phyloP scores from a whole-genome alignment of 2,113 vertebrate species.

The Thryonomys swinderianus region DNA sequence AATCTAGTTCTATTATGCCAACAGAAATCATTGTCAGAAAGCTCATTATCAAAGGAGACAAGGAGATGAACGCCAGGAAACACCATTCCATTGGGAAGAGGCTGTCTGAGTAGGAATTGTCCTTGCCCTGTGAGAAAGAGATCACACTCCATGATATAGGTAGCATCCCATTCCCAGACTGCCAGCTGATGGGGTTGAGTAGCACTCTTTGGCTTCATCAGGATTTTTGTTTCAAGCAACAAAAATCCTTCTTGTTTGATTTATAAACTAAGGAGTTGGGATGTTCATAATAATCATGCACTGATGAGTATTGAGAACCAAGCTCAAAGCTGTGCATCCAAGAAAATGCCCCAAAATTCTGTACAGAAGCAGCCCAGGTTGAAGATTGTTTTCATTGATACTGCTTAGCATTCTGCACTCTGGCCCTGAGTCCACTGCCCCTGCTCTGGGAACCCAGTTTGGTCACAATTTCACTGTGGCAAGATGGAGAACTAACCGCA shows the following conservation, averaged over 20 bases:
- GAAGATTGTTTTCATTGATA: background rate
- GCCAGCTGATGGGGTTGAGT: background rate
- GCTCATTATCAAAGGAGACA: background rate
- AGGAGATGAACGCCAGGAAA: background rate
- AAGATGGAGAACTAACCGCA: background rate
- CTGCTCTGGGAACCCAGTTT: background rate
- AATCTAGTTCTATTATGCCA: conserved; percentile 25
- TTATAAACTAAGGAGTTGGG: conserved; percentile 2
- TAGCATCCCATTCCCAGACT: background rate
- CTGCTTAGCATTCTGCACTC: background rate
- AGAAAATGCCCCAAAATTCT: background rate
- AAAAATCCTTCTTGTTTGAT: conserved; percentile 31
- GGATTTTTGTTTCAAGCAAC: conserved; percentile 42
- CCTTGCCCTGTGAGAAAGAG: background rate
- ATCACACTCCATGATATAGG: background rate
- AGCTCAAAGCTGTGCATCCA: conserved; percentile 11
- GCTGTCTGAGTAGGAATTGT: background rate
- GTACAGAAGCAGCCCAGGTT: background rate
- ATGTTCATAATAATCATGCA: background rate
- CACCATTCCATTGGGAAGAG: background rate
- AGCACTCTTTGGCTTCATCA: background rate
- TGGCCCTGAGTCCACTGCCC: background rate
- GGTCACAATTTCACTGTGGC: background rate
- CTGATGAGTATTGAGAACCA: background rate
- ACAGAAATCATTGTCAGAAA: conserved; percentile 14